phyloP scores from a whole-genome alignment of 1,140 invertebrate species.

The Drusus annulatus region DNA sequence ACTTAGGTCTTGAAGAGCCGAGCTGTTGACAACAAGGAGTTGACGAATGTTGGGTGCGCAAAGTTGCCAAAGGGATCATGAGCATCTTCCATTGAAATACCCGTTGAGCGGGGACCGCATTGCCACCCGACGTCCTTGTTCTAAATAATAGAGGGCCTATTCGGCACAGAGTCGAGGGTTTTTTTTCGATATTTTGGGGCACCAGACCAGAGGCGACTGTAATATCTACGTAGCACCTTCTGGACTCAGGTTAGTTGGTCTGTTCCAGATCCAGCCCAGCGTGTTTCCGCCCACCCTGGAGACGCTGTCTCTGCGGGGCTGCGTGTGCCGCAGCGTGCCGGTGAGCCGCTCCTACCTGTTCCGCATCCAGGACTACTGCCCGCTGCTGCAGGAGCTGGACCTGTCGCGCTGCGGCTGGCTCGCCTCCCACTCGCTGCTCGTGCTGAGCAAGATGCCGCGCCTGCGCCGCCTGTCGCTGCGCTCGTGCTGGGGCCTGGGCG shows the following conservation, averaged over 20 bases:
- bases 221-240: too few species aligned
- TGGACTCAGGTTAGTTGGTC: not conserved
- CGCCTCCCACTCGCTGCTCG: conserved; percentile 77
- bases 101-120: too few species aligned
- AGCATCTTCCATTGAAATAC: too few species aligned
- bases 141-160: too few species aligned
- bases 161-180: too few species aligned
- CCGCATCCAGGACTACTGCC: conserved; percentile 70
- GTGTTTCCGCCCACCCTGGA: conserved; percentile 74
- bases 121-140: too few species aligned
- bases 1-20: too few species aligned
- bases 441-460: conserved; percentile 78
- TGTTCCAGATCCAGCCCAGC: conserved; percentile 67
- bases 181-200: too few species aligned
- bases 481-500: conserved; percentile 76
- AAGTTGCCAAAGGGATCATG: too few species aligned
- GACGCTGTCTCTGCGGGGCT: conserved; percentile 72
- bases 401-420: conserved; percentile 81
- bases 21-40: too few species aligned
- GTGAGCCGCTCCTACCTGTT: conserved; percentile 73
- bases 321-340: conserved; percentile 69
- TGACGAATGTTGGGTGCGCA: too few species aligned
- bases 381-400: conserved; percentile 72
- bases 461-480: conserved; percentile 75
- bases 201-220: too few species aligned